phyloP scores from a whole-genome alignment of 1,140 invertebrate genomes.

The Drosophila kikkawai region DNA sequence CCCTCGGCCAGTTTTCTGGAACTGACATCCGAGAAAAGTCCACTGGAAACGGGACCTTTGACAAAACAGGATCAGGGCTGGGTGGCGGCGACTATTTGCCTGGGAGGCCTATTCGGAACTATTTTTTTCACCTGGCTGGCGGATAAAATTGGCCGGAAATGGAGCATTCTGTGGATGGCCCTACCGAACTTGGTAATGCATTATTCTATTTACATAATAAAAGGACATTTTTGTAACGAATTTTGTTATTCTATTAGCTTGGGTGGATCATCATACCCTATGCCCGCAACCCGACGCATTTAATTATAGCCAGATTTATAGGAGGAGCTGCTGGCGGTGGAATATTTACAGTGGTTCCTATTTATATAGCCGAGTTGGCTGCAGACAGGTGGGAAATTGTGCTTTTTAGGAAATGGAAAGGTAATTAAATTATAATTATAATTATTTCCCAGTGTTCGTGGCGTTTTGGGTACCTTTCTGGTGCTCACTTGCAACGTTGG shows the following conservation, averaged over 20 bases:
- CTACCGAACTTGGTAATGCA: conserved; percentile 67
- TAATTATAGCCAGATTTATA: conserved; percentile 84
- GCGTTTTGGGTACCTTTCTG: conserved; percentile 86
- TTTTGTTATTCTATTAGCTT: conserved; percentile 26
- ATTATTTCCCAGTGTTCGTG: conserved; percentile 72
- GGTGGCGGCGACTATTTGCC: conserved; percentile 86
- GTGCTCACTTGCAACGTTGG: conserved; percentile 86
- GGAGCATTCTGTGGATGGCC: conserved; percentile 59
- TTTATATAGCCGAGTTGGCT: conserved; percentile 85
- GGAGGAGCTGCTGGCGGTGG: conserved; percentile 85
- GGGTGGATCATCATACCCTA: conserved; percentile 84
- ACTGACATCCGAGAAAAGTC: conserved; percentile 78
- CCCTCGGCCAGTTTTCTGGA: conserved; percentile 86
- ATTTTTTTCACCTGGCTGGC: conserved; percentile 86
- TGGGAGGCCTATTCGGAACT: conserved; percentile 86
- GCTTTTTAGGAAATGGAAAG: neutral
- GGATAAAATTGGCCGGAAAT: conserved; percentile 84
- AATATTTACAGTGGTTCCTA: conserved; percentile 85
- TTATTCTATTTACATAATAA: neutral
- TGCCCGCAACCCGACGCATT: conserved; percentile 73
- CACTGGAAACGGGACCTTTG: conserved; percentile 67
- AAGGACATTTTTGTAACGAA: neutral
- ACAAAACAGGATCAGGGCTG: conserved; percentile 85
- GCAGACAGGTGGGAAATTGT: conserved; percentile 69
- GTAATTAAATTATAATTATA: neutral